phyloP scores from a whole-genome alignment of 2,888 invertebrate genomes.

The Polyploca ridens region DNA sequence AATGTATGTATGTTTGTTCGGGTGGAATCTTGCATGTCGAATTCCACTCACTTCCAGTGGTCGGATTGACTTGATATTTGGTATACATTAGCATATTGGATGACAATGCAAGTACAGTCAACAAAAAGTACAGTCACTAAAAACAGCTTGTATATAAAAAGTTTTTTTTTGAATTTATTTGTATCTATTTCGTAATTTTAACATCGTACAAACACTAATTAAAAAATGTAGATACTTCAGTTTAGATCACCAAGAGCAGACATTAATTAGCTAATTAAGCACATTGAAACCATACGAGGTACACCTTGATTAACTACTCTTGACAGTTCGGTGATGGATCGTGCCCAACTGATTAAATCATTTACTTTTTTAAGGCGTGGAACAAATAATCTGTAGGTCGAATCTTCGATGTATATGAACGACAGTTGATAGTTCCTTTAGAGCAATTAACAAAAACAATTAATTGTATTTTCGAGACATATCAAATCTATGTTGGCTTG shows the following conservation, averaged over 20 bases:
- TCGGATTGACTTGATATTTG: too few species aligned
- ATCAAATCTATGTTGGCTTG: neutral
- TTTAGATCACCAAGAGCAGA: conserved; percentile 25
- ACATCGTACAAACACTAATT: neutral
- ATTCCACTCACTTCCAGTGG: too few species aligned
- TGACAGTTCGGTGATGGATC: conserved; percentile 67
- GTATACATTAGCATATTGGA: too few species aligned
- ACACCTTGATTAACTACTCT: conserved; percentile 50
- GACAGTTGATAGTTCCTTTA: conserved; percentile 24
- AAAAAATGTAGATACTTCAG: neutral
- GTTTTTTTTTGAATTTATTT: too few species aligned
- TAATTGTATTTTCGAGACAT: conserved; percentile 24
- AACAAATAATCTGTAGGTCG: conserved; percentile 19
- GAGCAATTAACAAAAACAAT: conserved; percentile 29
- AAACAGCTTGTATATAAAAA: too few species aligned
- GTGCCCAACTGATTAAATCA: conserved; percentile 55
- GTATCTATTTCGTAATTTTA: neutral
- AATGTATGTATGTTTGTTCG: too few species aligned
- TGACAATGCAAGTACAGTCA: too few species aligned
- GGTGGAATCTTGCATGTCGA: too few species aligned
- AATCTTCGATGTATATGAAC: conserved; percentile 18
- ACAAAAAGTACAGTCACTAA: too few species aligned
- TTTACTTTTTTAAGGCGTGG: conserved; percentile 17
- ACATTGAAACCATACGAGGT: conserved; percentile 41
- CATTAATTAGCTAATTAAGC: conserved; percentile 50